Conservation (phyloP, 1,140 invertebrate genomes). For the Microplitis mediator region DNA sequence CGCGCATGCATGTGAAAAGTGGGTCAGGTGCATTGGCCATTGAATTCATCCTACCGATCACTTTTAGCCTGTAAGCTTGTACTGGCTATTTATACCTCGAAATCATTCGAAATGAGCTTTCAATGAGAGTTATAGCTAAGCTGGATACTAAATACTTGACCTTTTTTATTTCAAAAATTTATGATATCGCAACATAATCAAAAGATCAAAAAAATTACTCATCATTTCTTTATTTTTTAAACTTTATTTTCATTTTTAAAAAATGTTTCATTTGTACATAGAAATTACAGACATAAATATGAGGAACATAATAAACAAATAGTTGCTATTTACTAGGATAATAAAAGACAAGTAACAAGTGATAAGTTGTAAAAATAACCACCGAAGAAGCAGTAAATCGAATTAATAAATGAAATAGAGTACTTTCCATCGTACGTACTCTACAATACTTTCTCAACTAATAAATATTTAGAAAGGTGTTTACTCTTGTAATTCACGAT, state of each 20-base stretch:
- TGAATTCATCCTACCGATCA: slow-evolving; percentile 24
- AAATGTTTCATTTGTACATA: no score
- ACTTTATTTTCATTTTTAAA: neutral
- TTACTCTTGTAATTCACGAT: slow-evolving; percentile 20
- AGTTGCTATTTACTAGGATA: neutral
- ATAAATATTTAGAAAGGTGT: slow-evolving; percentile 54
- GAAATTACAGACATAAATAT: no score
- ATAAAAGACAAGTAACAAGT: neutral
- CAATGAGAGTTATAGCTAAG: neutral
- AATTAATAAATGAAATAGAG: slow-evolving; percentile 37
- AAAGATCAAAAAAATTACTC: neutral
- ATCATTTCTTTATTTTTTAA: neutral
- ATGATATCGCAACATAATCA: neutral
- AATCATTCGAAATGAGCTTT: slow-evolving; percentile 28
- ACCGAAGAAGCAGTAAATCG: slow-evolving; percentile 27
- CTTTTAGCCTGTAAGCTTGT: slow-evolving; percentile 21
- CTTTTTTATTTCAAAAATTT: neutral
- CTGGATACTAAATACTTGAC: no score
- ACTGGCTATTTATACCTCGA: no score
- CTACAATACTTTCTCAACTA: slow-evolving; percentile 47
- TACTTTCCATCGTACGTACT: slow-evolving; percentile 22
- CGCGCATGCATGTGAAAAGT: slow-evolving; percentile 27
- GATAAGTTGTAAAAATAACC: neutral
- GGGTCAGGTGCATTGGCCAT: slow-evolving; percentile 35
- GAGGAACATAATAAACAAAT: no score